phyloP scores from a whole-genome alignment of 2,888 invertebrate species.

The Athalia cordata region DNA sequence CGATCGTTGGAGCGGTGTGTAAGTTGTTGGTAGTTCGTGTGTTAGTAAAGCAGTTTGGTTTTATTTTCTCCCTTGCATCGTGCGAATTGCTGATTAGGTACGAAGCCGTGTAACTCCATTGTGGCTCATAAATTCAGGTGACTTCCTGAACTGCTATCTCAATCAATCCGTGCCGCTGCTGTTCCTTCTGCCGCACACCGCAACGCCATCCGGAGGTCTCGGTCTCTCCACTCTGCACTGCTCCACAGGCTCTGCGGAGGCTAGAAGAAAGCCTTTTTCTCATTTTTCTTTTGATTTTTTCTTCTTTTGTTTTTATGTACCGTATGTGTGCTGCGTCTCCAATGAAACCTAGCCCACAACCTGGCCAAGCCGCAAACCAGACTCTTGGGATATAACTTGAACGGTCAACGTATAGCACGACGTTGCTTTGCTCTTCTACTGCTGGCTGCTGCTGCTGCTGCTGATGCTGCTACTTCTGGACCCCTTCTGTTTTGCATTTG shows the following conservation, averaged over 20 bases:
- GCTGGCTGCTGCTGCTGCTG: background rate
- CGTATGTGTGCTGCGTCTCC: too few relatives aligned
- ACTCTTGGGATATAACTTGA: background rate
- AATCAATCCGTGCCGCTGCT: constrained; percentile 51
- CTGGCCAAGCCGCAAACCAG: too few relatives aligned
- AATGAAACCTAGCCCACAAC: too few relatives aligned
- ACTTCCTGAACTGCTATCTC: constrained; percentile 59
- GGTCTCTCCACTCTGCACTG: background rate
- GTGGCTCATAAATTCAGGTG: constrained; percentile 57
- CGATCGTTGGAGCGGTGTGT: too few relatives aligned
- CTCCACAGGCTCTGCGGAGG: constrained; percentile 42
- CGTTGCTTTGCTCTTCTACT: background rate
- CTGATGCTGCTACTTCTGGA: background rate
- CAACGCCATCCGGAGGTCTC: constrained; percentile 31
- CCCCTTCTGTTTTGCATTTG: constrained; percentile 69
- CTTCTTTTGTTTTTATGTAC: too few relatives aligned
- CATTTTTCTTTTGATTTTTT: background rate
- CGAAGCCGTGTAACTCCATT: constrained; percentile 40
- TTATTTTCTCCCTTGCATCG: constrained; percentile 1
- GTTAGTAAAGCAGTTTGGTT: background rate
- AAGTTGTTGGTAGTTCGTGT: too few relatives aligned
- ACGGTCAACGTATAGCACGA: constrained; percentile 32
- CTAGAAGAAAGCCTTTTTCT: background rate
- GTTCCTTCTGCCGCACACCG: too few relatives aligned
- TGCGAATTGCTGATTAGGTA: constrained; percentile 42